Evolutionary conservation across 2,797 vertebrate species (phyloP), one percentile per base, ranked within the genome.

Genomic region (Gallinago solitaria): DNA sequence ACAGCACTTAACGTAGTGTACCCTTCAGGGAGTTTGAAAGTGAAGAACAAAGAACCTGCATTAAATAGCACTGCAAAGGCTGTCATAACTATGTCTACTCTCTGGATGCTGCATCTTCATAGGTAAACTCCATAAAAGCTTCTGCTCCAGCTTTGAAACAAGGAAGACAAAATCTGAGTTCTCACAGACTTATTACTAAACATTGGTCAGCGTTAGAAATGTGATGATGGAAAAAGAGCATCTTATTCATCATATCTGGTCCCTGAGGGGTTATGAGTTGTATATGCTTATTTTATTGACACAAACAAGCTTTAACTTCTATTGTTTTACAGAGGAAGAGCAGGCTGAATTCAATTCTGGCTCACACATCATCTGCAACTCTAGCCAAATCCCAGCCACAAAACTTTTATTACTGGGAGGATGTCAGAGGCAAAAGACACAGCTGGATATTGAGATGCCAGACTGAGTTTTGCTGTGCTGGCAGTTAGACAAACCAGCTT

Each of bases 341-440:
- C 93, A 90, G 83, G 78, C 88, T 93, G 93, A 93, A 85, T 88
- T 93, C 75, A 92, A 37, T 75, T 90, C 81, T 95, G 91, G 91
- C 96, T 95, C 90, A 83, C 68, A 84, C 60, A 94, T 85, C 83
- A 94, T 90, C 88, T 89, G 75, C 71, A 82, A 39, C 14, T 84
- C 71, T 28, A 96, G 95, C 91, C 95, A 96, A 95, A 87, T 92
- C 94, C 78, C 93, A 95, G 90, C 78, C 87, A 92, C 78, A 92
- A 83, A 95, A 85, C 53, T 93, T 96, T 85, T 96, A 97, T 95
- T 92, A 92, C 92, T 91, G 78, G 88, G 92, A 96, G 90, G 95
- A 95, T 95, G 94, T 96, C 94, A 94, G 94, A 96, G 90, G 92
- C 95, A 97, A 91, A 96, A 94, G 94, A 51, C 88, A 74, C 95